Base-by-base conservation (phyloP, 2,113 vertebrate genomes). In the Phycodurus eques region DNA sequence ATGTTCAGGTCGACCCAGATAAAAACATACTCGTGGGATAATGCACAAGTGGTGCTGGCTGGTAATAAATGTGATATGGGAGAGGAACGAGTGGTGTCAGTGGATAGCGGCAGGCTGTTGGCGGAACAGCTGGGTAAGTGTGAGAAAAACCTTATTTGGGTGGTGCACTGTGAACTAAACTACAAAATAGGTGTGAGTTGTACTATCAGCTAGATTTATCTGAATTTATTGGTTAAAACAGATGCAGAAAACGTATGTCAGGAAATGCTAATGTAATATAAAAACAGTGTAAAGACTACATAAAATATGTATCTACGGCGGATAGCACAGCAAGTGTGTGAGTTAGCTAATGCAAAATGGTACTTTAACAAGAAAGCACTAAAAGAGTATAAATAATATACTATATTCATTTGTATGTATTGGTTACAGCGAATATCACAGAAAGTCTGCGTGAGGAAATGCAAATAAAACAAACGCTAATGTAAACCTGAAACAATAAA, bases 41-140 rank as follows among this genome's bases (percentile, higher is more conserved):
- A 98, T 74, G 96, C 98, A 57, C 98, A 99, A 90, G 97, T 98
- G 88, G 94, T 98, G 88, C 89, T 99, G 83, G 96, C 96, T 5
- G 97, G 94, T 53, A 99, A 99, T 89, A 98, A 98, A 83, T 96
- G 97, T 84, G 98, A 99, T 86, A 98, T 98, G 97, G 96, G 98
- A 73, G 97, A 99, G 56, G 98, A 99, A 85, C 91, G 97, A 39
- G 94, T 98, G 67, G 89, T 98, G 77, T 95, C 96, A 4, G 92
- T 94, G 14, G 96, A 97, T 78, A 95, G 93, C 75, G 98, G 98
- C 71, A 92, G 94, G 78, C 94, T 95, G 81, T 91, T 99, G 90
- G 96, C 96, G 67, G 96, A 99, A 71, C 98, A 99, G 85, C 92
- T 99, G 71, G 98, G 98, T 98, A 91, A 93, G 96, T 78, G 54